Percentiles rank a stretch among this genome's conserved stretches.
phyloP scores from a whole-genome alignment of 2,113 vertebrate species.

The Malurus alboscapulatus region DNA sequence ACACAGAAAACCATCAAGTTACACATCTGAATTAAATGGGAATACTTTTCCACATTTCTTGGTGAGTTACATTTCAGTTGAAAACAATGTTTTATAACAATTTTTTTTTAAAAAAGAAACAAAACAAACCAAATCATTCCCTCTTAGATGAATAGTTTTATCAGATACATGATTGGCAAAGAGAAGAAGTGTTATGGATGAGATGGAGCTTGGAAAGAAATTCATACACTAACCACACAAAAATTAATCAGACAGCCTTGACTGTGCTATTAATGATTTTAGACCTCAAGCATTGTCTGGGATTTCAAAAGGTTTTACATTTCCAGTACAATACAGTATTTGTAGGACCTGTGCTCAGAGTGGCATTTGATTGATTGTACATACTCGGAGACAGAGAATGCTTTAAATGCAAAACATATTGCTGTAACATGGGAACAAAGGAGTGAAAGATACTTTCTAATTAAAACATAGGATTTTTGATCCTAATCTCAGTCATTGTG shows the following conservation, averaged over 20 bases:
- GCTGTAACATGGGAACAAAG: slow-evolving; percentile 23
- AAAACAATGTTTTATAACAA: not conserved
- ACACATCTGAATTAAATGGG: not conserved
- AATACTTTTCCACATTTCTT: not conserved
- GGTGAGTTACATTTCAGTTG: not conserved
- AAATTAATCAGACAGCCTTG: slow-evolving; percentile 35
- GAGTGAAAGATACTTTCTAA: slow-evolving; percentile 35
- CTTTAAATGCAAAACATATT: slow-evolving; percentile 51
- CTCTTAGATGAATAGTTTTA: not conserved
- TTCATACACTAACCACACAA: not conserved
- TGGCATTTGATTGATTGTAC: slow-evolving; percentile 43
- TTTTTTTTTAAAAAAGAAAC: not conserved
- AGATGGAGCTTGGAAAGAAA: slow-evolving; percentile 1
- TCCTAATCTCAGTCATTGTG: not conserved
- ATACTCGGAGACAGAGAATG: not conserved
- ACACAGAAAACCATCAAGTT: not conserved
- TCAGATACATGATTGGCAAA: not conserved
- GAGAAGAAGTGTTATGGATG: not conserved
- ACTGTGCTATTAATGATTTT: slow-evolving; percentile 27
- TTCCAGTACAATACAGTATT: slow-evolving; percentile 1
- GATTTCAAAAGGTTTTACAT: slow-evolving; percentile 36
- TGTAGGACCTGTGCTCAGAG: slow-evolving; percentile 24
- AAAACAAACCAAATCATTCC: not conserved
- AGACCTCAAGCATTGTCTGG: not conserved
- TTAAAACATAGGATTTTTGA: slow-evolving; percentile 36